Evolutionary conservation across 64 coral and sea anemone genomes (phyloP).

Genomic region (Montipora sp.): DNA sequence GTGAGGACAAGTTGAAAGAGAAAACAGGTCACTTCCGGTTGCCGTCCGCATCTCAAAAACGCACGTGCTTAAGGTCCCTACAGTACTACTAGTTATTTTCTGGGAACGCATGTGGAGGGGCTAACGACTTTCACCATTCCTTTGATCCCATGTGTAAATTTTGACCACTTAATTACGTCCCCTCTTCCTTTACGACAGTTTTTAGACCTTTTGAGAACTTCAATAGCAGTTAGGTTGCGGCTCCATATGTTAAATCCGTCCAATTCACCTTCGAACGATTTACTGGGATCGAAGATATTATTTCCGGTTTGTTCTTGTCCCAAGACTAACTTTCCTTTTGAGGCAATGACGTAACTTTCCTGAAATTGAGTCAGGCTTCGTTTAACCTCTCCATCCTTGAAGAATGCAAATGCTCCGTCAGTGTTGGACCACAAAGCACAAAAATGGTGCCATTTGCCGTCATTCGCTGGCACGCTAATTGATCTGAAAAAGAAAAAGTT

Average conservation of each 20-base stretch:
- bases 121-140: not conserved
- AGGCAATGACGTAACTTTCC: not conserved
- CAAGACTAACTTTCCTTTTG: not conserved
- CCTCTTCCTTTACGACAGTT: not conserved
- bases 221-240: not conserved
- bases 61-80: too few relatives aligned
- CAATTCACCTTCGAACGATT: slow-evolving; percentile 19
- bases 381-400: not conserved
- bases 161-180: not conserved
- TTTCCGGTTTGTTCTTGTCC: not conserved
- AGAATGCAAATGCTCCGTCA: not conserved
- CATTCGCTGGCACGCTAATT: not conserved
- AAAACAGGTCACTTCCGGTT: too few relatives aligned
- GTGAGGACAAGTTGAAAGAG: too few relatives aligned
- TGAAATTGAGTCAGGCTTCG: not conserved
- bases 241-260: slow-evolving; percentile 16
- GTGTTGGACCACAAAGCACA: not conserved
- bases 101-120: not conserved
- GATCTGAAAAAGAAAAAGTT: not conserved
- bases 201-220: not conserved
- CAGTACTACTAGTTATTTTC: not conserved
- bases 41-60: too few relatives aligned
- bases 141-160: not conserved
- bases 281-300: not conserved
- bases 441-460: slow-evolving; percentile 16